Percentiles rank a stretch among this genome's conserved stretches.
Evolutionary conservation across 2,113 vertebrate genomes (phyloP).

Genomic region (Casuarius casuarius): DNA sequence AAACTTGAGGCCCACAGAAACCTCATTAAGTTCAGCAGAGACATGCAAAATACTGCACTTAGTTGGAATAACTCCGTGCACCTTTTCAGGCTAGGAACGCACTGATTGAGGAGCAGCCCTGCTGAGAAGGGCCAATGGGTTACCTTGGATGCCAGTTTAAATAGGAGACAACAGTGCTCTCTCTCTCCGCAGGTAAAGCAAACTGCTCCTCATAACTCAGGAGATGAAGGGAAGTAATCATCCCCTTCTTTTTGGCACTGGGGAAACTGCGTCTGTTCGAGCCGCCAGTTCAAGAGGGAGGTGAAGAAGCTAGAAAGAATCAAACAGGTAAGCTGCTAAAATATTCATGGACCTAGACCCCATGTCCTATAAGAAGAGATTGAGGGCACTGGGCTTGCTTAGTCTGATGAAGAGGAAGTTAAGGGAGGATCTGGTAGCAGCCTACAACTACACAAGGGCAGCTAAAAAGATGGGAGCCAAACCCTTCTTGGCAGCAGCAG

Average conservation of each 20-base stretch:
- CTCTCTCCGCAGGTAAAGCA: background rate
- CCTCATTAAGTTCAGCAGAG: background rate
- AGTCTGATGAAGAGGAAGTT: background rate
- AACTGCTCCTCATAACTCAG: accelerated
- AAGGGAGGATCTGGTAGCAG: background rate
- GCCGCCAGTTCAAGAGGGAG: background rate
- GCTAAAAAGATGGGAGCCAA: background rate
- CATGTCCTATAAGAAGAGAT: background rate
- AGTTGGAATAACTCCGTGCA: background rate
- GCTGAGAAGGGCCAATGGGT: background rate
- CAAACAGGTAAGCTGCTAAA: background rate
- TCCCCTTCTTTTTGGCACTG: background rate
- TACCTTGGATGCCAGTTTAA: background rate
- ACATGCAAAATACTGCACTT: background rate
- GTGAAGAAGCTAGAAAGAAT: background rate
- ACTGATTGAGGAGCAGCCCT: background rate
- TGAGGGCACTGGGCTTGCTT: background rate
- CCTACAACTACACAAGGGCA: background rate
- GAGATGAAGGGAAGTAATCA: background rate
- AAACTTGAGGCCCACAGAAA: background rate
- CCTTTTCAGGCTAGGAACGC: background rate
- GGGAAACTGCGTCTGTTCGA: background rate
- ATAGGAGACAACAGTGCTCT: background rate
- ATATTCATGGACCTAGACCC: background rate
- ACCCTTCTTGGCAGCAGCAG: background rate